Conservation (phyloP, 2,888 invertebrate genomes). For the Drosophila differens region DNA sequence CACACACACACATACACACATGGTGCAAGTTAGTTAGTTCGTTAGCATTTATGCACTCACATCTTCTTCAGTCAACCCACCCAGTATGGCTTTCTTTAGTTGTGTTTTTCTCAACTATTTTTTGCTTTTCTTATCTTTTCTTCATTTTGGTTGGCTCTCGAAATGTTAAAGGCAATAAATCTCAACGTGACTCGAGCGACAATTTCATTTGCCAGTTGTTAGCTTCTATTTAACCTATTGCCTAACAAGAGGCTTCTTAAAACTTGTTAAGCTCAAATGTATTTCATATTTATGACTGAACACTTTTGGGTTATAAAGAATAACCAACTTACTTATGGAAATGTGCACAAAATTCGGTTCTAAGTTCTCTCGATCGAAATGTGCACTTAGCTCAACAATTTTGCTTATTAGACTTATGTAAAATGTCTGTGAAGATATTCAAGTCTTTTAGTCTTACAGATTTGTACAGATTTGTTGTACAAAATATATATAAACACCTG, state of each 20-base stretch:
- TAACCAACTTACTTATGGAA: not conserved
- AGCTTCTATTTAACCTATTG: constrained; percentile 24
- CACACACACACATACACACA: constrained; percentile 34
- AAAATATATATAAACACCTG: not conserved
- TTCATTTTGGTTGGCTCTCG: constrained; percentile 44
- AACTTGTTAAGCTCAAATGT: constrained; percentile 30
- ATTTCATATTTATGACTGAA: not conserved
- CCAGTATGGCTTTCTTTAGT: constrained; percentile 2
- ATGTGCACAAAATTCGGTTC: not conserved
- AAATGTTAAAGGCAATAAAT: constrained; percentile 68
- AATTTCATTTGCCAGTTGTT: constrained; percentile 17
- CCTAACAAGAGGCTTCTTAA: not conserved
- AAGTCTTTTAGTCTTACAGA: not conserved
- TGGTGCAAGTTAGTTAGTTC: constrained; percentile 73
- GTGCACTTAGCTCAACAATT: not conserved
- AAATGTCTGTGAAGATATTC: not conserved
- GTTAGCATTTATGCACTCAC: constrained; percentile 79
- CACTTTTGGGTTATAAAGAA: not conserved
- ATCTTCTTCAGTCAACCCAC: constrained; percentile 6
- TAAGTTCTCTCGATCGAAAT: not conserved
- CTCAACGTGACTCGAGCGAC: constrained; percentile 47
- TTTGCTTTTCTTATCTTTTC: constrained; percentile 14
- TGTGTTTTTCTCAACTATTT: constrained; percentile 6
- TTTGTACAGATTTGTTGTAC: not conserved
- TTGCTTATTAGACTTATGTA: not conserved